Evolutionary conservation across 2,113 vertebrate species (phyloP).

Genomic region (Theristicus caerulescens): DNA sequence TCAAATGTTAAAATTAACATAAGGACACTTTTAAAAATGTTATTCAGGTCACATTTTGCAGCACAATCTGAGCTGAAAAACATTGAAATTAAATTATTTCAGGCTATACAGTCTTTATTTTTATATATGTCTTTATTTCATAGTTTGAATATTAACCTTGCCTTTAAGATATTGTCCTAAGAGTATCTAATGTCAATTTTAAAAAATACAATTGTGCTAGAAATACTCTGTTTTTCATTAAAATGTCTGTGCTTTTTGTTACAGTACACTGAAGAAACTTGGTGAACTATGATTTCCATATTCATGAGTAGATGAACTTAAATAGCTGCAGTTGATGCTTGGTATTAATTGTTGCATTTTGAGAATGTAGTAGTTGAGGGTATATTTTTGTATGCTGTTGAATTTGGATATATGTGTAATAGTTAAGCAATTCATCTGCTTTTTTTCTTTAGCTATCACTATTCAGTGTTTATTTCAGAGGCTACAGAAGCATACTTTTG

Average conservation of each 20-base stretch:
- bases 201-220: neutral
- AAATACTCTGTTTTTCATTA: neutral
- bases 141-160: neutral
- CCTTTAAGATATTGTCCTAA: neutral
- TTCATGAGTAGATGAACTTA: neutral
- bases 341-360: neutral
- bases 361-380: neutral
- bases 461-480: neutral
- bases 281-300: neutral
- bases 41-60: neutral
- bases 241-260: neutral
- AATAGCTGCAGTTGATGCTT: neutral
- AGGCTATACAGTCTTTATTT: neutral
- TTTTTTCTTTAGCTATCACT: neutral
- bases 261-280: neutral
- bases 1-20: neutral
- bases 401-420: neutral
- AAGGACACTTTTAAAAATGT: neutral
- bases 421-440: neutral
- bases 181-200: neutral
- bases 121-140: neutral
- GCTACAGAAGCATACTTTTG: neutral
- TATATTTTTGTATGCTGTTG: neutral
- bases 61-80: neutral
- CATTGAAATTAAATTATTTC: neutral